phyloP scores from a whole-genome alignment of 2,888 invertebrate species.

The Anodontia alba region DNA sequence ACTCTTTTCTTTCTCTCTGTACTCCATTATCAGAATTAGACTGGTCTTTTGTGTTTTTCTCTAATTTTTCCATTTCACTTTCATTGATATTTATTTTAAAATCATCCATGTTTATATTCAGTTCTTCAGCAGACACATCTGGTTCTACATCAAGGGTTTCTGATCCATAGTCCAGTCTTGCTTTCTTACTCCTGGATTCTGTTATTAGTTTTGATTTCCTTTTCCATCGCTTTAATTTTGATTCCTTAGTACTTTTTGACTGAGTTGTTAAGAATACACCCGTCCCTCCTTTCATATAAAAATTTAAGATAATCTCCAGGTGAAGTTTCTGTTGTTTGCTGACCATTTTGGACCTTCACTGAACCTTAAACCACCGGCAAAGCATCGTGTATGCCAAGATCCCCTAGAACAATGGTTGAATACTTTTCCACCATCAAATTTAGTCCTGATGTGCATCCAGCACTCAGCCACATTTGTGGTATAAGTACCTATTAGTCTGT shows the following conservation, averaged over 20 bases:
- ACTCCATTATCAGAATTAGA: not conserved
- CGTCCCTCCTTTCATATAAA: not conserved
- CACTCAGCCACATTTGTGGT: conserved; percentile 26
- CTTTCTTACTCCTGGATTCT: not conserved
- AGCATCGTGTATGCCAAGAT: conserved; percentile 26
- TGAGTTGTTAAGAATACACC: not conserved
- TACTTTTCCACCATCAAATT: conserved; percentile 40
- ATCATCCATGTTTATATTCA: not conserved
- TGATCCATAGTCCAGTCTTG: conserved; percentile 14
- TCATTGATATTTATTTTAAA: not conserved
- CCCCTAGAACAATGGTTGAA: conserved; percentile 18
- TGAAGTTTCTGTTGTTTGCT: not conserved
- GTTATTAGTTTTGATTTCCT: not conserved
- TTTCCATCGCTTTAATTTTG: not conserved
- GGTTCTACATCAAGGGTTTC: not conserved
- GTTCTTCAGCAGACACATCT: not conserved
- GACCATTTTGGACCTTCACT: conserved; percentile 29
- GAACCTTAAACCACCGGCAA: conserved; percentile 25
- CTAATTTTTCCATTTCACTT: not conserved
- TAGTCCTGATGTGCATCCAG: conserved; percentile 32
- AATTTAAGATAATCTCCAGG: not conserved
- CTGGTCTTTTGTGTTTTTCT: conserved; percentile 18
- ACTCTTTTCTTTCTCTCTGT: conserved; percentile 22
- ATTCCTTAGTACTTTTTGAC: not conserved
- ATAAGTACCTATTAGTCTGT: conserved; percentile 26